phyloP scores from a whole-genome alignment of 2,113 vertebrate genomes.

The Podarcis muralis region DNA sequence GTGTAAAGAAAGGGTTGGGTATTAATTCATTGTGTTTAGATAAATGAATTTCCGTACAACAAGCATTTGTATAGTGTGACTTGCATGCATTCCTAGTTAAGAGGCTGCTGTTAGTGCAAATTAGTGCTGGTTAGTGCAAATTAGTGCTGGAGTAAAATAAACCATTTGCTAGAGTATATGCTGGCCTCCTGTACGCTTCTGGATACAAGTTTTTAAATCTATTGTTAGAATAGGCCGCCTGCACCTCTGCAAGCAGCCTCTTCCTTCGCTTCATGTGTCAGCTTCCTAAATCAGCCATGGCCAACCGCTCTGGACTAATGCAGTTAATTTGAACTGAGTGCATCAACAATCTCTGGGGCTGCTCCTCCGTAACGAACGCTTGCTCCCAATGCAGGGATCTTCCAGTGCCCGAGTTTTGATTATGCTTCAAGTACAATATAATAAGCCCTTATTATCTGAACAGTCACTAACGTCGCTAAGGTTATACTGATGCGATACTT shows the following conservation, averaged over 20 bases:
- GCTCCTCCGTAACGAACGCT: background rate
- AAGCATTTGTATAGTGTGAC: no score
- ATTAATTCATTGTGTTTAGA: no score
- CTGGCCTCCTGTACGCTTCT: background rate
- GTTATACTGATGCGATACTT: background rate
- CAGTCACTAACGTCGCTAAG: background rate
- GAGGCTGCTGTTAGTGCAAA: background rate
- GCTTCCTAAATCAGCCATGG: background rate
- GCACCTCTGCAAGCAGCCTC: background rate
- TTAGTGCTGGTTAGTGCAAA: background rate
- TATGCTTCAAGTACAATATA: background rate
- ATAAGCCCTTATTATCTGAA: background rate
- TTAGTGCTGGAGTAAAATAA: background rate
- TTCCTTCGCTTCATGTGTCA: background rate
- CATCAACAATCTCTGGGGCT: background rate
- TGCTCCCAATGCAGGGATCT: background rate
- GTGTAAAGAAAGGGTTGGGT: no score
- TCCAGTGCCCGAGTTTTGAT: background rate
- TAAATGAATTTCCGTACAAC: no score
- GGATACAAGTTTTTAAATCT: background rate
- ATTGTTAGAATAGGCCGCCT: background rate
- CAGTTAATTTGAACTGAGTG: background rate
- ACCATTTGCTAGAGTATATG: no score
- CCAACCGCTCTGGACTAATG: background rate
- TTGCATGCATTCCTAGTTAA: background rate